Percentiles rank a stretch among this genome's conserved stretches.
phyloP scores from a whole-genome alignment of 1,140 invertebrate genomes.

The Bilobella aurantiaca region DNA sequence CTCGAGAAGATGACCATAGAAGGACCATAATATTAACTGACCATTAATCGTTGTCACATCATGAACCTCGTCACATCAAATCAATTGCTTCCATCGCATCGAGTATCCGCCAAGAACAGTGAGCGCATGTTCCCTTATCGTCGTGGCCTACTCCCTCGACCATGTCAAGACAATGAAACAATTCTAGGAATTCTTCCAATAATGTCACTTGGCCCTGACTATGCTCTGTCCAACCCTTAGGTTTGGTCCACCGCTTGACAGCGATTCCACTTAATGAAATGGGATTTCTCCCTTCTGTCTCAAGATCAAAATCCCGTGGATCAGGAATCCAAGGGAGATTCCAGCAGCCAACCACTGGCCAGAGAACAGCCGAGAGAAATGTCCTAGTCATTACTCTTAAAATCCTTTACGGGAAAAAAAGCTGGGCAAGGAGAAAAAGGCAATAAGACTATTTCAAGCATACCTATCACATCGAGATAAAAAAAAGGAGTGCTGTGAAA shows the following conservation, averaged over 20 bases:
- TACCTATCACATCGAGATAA: constrained; percentile 4
- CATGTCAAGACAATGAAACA: background rate
- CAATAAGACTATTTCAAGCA: constrained; percentile 3
- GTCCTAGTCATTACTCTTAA: background rate
- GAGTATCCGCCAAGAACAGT: too few species aligned
- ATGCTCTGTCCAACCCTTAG: too few species aligned
- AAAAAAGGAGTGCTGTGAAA: background rate
- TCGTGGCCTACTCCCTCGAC: background rate
- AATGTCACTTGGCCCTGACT: background rate
- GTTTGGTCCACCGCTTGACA: too few species aligned
- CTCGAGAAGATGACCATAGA: constrained; percentile 7
- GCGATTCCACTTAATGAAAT: constrained; percentile 9
- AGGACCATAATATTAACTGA: background rate
- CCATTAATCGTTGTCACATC: constrained; percentile 6
- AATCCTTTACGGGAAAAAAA: background rate
- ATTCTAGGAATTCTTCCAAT: background rate
- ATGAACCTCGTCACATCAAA: constrained; percentile 9
- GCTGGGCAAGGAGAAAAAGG: too few species aligned
- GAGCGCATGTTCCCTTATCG: too few species aligned
- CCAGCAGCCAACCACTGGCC: background rate
- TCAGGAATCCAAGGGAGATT: background rate
- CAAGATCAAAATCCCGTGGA: constrained; percentile 6
- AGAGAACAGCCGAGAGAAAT: background rate
- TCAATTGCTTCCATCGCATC: background rate
- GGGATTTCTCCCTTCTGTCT: constrained; percentile 3